A percentile compares a stretch with the other conserved stretches of the same genome.
Conservation (phyloP, 2,888 invertebrate species). For the Heliconius charithonia region DNA sequence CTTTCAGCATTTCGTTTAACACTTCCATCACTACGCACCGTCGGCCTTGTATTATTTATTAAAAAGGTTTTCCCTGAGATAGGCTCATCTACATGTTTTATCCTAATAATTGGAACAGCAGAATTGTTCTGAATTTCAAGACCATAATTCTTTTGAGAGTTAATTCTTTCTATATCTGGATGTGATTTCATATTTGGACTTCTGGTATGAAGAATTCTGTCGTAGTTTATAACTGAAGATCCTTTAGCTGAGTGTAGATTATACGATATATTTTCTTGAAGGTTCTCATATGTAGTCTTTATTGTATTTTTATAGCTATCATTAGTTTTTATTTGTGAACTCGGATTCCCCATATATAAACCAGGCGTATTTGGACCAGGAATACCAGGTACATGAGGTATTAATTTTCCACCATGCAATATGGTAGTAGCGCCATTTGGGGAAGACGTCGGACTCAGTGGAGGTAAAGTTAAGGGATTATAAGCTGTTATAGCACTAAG, state of each 20-base stretch:
- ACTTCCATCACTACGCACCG: slow-evolving; percentile 61
- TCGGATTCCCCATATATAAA: slow-evolving; percentile 64
- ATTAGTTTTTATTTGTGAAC: slow-evolving; percentile 57
- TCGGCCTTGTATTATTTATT: slow-evolving; percentile 60
- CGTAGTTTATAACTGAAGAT: slow-evolving; percentile 59
- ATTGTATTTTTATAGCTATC: slow-evolving; percentile 57
- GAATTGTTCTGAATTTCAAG: slow-evolving; percentile 59
- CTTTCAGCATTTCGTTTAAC: slow-evolving; percentile 71
- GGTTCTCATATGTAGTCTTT: slow-evolving; percentile 58
- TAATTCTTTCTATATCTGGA: slow-evolving; percentile 61
- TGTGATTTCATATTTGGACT: slow-evolving; percentile 55
- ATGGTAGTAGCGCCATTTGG: slow-evolving; percentile 86
- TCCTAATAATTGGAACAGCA: slow-evolving; percentile 70
- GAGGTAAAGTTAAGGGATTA: slow-evolving; percentile 87
- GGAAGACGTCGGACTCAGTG: slow-evolving; percentile 73
- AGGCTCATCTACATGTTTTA: slow-evolving; percentile 73
- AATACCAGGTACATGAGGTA: slow-evolving; percentile 94
- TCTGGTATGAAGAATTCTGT: slow-evolving; percentile 60
- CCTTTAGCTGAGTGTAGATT: slow-evolving; percentile 57
- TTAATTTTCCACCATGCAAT: slow-evolving; percentile 88
- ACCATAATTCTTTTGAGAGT: slow-evolving; percentile 58
- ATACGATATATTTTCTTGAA: slow-evolving; percentile 53
- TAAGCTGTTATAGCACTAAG: slow-evolving; percentile 88
- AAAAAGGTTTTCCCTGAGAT: slow-evolving; percentile 55
- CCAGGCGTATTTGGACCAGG: slow-evolving; percentile 90